phyloP scores from a whole-genome alignment of 2,113 vertebrate genomes.

The Embiotoca jacksoni region DNA sequence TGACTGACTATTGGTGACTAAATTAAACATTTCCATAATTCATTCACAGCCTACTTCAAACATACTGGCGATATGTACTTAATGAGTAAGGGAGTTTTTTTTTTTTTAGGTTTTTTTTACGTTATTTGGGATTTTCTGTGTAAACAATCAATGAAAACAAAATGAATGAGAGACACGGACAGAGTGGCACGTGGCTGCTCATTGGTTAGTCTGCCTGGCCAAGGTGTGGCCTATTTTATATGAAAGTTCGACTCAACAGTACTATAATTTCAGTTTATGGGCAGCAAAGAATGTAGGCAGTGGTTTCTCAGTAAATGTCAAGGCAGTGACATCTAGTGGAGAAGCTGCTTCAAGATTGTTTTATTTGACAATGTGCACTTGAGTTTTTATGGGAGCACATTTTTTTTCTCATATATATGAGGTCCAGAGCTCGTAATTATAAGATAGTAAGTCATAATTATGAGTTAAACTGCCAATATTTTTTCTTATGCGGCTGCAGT shows the following conservation, averaged over 20 bases:
- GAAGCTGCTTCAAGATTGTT: not conserved
- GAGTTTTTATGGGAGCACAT: too few species aligned
- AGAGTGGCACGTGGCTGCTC: not conserved
- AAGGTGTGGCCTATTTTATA: slow-evolving; percentile 7
- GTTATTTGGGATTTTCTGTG: not conserved
- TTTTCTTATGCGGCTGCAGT: too few species aligned
- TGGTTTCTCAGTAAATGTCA: not conserved
- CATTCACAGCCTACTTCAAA: not conserved
- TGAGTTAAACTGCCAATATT: too few species aligned
- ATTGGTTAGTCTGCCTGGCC: not conserved
- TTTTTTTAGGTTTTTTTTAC: not conserved
- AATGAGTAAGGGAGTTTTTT: not conserved
- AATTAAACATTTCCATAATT: not conserved
- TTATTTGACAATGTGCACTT: too few species aligned
- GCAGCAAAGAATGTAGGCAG: slow-evolving; percentile 6
- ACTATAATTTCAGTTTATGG: slow-evolving; percentile 6
- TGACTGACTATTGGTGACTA: not conserved
- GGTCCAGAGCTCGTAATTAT: too few species aligned
- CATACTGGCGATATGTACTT: not conserved
- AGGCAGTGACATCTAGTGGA: slow-evolving; percentile 65
- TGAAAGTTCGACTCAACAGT: slow-evolving; percentile 20
- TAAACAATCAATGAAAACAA: not conserved
- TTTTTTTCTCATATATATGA: too few species aligned
- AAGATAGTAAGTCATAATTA: too few species aligned
- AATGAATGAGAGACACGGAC: not conserved